phyloP scores from a whole-genome alignment of 2,113 vertebrate genomes.

The Peromyscus polionotus region DNA sequence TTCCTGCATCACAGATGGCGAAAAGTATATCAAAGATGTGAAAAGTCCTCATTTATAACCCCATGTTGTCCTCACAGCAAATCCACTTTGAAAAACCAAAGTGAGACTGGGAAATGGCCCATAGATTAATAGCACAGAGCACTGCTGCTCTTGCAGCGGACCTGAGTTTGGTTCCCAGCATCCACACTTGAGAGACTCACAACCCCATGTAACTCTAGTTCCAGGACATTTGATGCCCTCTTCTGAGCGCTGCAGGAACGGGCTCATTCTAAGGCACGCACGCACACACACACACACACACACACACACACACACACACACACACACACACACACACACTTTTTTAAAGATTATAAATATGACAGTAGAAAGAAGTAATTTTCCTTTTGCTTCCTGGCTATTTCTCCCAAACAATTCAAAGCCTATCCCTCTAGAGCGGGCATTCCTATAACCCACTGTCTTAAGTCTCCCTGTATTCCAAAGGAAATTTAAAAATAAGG shows the following conservation, averaged over 20 bases:
- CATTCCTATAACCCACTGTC: background rate
- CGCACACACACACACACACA: no score
- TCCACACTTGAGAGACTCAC: background rate
- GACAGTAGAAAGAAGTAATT: constrained; percentile 41
- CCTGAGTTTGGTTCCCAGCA: background rate
- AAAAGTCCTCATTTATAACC: constrained; percentile 25
- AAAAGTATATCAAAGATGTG: background rate
- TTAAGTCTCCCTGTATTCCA: background rate
- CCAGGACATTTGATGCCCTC: background rate
- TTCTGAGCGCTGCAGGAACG: background rate
- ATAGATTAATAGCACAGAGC: background rate
- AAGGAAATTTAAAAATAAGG: background rate
- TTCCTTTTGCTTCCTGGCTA: background rate
- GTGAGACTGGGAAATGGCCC: background rate
- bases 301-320: background rate
- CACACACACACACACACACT: no score
- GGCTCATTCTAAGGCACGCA: background rate
- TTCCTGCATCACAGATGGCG: background rate
- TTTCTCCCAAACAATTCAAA: constrained; percentile 49
- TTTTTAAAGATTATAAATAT: background rate
- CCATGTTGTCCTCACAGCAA: background rate
- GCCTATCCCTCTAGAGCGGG: background rate
- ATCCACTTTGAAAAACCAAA: background rate
- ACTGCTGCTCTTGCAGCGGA: background rate
- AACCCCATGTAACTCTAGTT: background rate